Base-by-base conservation (phyloP, 2,888 invertebrate genomes). In the Erynnis tages region DNA sequence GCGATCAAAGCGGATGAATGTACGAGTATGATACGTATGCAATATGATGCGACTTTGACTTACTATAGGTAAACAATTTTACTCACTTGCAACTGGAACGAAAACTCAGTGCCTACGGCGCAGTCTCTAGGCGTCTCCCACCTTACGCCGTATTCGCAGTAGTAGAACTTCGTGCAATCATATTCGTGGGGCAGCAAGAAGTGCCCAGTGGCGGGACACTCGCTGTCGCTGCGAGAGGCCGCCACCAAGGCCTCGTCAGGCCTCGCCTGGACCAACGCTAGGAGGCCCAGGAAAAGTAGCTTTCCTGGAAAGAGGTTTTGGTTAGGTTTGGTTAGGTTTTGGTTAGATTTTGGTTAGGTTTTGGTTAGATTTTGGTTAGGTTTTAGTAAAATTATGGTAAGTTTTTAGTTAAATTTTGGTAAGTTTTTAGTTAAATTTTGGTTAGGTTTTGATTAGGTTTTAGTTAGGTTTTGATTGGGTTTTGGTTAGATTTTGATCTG, bases 201-300 rank as follows among this genome's bases (percentile, higher is more conserved):
- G 92, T 91, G 94, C 93, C 86, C 29, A 4, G 16, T 30, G 93
- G 76, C 75, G 87, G 66, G 95, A 89, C 57, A 94, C 1, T n/a
- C 17, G 16, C n/a, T n/a, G n/a, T n/a, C n/a, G n/a, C n/a, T n/a
- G n/a, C n/a, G n/a, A n/a, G n/a, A n/a, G n/a, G n/a, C n/a, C n/a
- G n/a, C n/a, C n/a, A n/a, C n/a, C n/a, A n/a, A n/a, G 64, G 92
- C 72, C 55, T 92, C 91, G 45, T 48, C 94, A 77, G 69, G 91
- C 90, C 89, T 62, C 93, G 74, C 86, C 29, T 65, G 60, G 25
- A 58, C 62, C 0, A 65, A 35, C 8, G 66, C 73, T 37, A 76
- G 53, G 47, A 59, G 53, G 6, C 65, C 57, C 48, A 77, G 53
- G 38, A 78, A 11, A 0, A 76, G 5, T 5, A 75, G 21, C 41